Evolutionary conservation across 2,888 invertebrate species (phyloP), one percentile per base, ranked within the genome.

Genomic region (Halictus ligatus): DNA sequence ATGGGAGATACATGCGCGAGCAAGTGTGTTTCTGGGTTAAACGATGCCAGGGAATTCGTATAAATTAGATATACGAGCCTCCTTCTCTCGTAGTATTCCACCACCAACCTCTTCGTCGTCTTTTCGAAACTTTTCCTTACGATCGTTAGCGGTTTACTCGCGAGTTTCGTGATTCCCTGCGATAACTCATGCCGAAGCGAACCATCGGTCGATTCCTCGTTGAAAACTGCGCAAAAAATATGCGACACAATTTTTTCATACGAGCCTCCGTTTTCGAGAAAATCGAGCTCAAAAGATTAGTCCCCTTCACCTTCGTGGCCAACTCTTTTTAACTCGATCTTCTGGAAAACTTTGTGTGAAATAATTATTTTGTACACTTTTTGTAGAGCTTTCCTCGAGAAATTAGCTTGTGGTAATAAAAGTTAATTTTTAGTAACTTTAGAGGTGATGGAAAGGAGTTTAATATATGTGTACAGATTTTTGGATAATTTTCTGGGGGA

Each of bases 1-100:
- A 80, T 84, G 69, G 71, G 46, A 54, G 29, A 54, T 54, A 73
- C 69, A 72, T 64, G 48, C 25, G 50, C 29, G 58, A 73, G 75
- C 54, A 78, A 78, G 75, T 69, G 67, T 76, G 85, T 80, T 79
- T 81, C 76, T 78, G 54, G 81, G 81, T 78, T 77, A 54, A 50
- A 73, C 48, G 73, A 71, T 76, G 75, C 21, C 58, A 74, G 43
- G 69, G 35, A 78, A 78, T 84, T 81, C 67, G 43, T 71, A 71
- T 78, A 71, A 84, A 84, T 84, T 84, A 54, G 50, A 50, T 29
- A 50, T n/a, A 60, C 50, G 72, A 79, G 75, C 43, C 35, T 43
- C 40, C 46, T 29, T 69, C 43, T 13, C 48, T 12, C 73, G 18
- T 21, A 25, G 25, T 13, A 10, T 46, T 48, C 25, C 12, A 10